Base-by-base conservation (phyloP, 30 jellyfish, hydroid and myxozoan species). In the Turritopsis rubra region DNA sequence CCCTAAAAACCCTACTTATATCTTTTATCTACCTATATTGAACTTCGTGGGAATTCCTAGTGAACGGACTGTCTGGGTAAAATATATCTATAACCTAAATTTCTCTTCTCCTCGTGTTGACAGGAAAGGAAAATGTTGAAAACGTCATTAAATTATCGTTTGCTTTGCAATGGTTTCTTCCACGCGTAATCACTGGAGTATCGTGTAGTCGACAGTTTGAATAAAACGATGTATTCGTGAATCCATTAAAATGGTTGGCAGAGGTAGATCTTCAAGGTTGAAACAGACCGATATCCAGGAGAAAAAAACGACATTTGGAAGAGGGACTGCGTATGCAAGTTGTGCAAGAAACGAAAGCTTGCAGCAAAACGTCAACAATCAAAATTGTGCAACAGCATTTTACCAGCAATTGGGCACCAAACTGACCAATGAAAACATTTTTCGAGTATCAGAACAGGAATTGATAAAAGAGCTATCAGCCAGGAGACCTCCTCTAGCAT, bases 401-500 rank as follows among this genome's bases (percentile, higher is more conserved):
- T 68, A 0, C 77, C 28, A 23, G 30, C 9, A 68, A 27, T 8
- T 19, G 30, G 21, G 19, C 77, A 7, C 28, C 9, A 1, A 68
- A 27, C 16, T 68, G 22, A 27, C 16, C 19, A 68, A 68, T 1
- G 28, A n/a, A 68, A 68, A 68, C 28, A 27, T 68, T 22, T 27
- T 68, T 8, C 77, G 77, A 68, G 77, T 68, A n/a, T 68, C 77
- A 68, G 77, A 68, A 27, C 22, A 68, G 30, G 77, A 68, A 68
- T 68, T 68, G 30, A 9, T 68, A 19, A 27, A 68, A 9, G 77
- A 68, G 21, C 77, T 68, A 41, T 41, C 60, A 41, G 5, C 60
- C 60, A 41, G 60, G 13, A 13, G 60, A 41, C 5, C 60, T n/a
- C n/a, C n/a, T 13, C 5, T 3, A 41, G 60, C 9, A 41, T 3